Percentiles rank a stretch among this genome's conserved stretches.
phyloP scores from a whole-genome alignment of 1,140 invertebrate genomes.

The Drosophila eugracilis region DNA sequence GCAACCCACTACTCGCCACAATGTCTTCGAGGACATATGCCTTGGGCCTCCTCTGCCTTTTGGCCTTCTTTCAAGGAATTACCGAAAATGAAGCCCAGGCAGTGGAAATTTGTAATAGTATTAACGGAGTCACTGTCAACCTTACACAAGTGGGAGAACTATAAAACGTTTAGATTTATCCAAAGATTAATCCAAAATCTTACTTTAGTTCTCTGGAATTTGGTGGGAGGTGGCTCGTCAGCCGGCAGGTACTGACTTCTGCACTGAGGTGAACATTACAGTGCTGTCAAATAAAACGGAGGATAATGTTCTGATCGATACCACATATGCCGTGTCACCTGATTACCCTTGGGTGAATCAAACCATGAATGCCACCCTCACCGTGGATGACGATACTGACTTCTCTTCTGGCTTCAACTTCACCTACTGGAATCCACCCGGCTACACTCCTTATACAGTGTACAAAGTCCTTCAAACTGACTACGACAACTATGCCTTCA shows the following conservation, averaged over 20 bases:
- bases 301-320: conserved; percentile 54
- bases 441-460: conserved; percentile 36
- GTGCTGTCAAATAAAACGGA: conserved; percentile 9
- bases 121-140: conserved; percentile 10
- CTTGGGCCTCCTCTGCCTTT: conserved; percentile 18
- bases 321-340: conserved; percentile 56
- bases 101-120: conserved; percentile 1
- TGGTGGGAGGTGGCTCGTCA: conserved; percentile 77
- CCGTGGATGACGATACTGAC: neutral
- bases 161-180: too few species aligned
- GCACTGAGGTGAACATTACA: conserved; percentile 62
- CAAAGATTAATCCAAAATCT: neutral
- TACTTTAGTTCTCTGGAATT: conserved; percentile 54
- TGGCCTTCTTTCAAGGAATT: conserved; percentile 22
- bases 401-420: conserved; percentile 68
- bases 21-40: conserved; percentile 24
- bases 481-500: conserved; percentile 48
- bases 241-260: conserved; percentile 41
- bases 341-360: conserved; percentile 73
- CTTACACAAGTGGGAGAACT: neutral
- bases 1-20: conserved; percentile 29
- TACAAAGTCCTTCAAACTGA: conserved; percentile 66
- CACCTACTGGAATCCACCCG: conserved; percentile 52
- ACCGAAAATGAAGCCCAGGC: too few species aligned
- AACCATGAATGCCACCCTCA: conserved; percentile 70